Percentiles rank a stretch among this genome's conserved stretches.
phyloP scores from a whole-genome alignment of 2,113 vertebrate species.

The Hippocampus guttulatus region DNA sequence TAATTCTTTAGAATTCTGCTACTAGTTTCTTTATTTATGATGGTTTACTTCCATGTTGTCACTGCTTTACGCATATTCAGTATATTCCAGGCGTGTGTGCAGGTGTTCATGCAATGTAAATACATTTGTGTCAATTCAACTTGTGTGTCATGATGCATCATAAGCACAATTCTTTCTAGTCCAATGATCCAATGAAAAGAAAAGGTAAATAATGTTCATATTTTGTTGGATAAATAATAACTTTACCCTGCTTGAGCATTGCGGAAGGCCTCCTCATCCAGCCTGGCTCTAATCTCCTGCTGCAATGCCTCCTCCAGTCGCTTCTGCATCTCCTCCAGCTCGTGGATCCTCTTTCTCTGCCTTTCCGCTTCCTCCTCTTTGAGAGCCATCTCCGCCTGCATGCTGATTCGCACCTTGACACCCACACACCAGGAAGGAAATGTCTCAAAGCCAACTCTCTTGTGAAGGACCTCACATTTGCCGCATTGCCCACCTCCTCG shows the following conservation, averaged over 20 bases:
- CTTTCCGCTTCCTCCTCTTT: constrained; percentile 86
- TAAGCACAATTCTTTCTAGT: neutral
- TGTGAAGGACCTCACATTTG: neutral
- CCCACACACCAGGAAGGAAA: neutral
- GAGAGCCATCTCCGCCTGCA: constrained; percentile 91
- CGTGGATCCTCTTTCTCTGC: constrained; percentile 85
- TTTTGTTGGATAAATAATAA: neutral
- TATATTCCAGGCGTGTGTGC: too few relatives aligned
- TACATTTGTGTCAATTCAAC: too few relatives aligned
- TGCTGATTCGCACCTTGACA: constrained; percentile 83
- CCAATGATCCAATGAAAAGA: neutral
- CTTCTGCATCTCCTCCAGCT: constrained; percentile 92
- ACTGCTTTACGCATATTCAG: too few relatives aligned
- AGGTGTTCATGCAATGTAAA: too few relatives aligned
- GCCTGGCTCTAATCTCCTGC: constrained; percentile 87
- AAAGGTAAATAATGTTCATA: neutral
- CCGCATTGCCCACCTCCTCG: constrained; percentile 75
- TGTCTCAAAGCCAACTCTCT: neutral
- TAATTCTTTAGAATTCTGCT: too few relatives aligned
- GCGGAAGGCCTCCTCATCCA: constrained; percentile 85
- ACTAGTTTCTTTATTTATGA: too few relatives aligned
- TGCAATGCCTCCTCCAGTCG: constrained; percentile 86
- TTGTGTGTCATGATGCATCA: too few relatives aligned
- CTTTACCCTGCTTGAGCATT: constrained; percentile 85
- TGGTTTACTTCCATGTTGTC: too few relatives aligned